phyloP scores from a whole-genome alignment of 2,113 vertebrate species.

The Bombycilla garrulus region DNA sequence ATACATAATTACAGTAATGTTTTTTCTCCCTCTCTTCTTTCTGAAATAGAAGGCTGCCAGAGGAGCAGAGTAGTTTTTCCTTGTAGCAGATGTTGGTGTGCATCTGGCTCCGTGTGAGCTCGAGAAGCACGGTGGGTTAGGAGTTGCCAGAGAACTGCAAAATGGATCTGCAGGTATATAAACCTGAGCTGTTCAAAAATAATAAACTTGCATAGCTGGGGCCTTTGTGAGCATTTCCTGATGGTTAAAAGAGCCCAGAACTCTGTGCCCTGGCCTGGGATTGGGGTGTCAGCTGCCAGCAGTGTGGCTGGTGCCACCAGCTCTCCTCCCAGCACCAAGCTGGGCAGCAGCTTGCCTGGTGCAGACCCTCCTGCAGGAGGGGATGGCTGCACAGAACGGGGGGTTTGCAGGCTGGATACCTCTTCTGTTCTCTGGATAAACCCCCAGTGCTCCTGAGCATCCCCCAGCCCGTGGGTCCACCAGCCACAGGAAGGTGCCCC shows the following conservation, averaged over 20 bases:
- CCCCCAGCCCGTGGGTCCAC: fast-evolving
- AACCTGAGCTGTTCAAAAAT: neutral
- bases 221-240: neutral
- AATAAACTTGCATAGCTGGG: neutral
- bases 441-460: neutral
- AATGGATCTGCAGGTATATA: neutral
- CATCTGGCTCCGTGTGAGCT: neutral
- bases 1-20: neutral
- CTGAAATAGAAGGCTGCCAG: neutral
- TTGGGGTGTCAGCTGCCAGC: fast-evolving
- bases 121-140: neutral
- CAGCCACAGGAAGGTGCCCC: neutral
- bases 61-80: neutral
- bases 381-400: neutral
- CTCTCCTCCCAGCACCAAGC: fast-evolving
- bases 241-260: neutral
- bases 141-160: neutral
- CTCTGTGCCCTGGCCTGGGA: neutral
- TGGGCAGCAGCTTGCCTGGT: neutral
- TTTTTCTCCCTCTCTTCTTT: neutral
- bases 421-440: neutral
- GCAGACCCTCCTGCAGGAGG: neutral
- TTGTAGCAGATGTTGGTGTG: slow-evolving; percentile 25
- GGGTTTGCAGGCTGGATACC: neutral
- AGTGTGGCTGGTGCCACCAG: neutral